Conservation (phyloP, 2,797 vertebrate genomes). For the Galaxias olidus region DNA sequence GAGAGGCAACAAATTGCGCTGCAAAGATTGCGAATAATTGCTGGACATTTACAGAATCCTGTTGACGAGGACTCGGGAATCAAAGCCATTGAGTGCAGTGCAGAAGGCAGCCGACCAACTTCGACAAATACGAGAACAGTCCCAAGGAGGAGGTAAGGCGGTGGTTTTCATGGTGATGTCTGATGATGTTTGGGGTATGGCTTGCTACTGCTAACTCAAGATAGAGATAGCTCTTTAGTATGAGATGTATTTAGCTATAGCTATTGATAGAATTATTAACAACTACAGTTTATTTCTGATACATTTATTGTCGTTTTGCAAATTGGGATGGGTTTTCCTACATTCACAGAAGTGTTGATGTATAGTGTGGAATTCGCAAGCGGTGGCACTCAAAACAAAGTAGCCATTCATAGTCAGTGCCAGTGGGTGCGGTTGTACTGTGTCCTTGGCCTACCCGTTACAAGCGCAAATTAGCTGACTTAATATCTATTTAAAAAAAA, state of each 20-base stretch:
- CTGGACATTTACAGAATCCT: slow-evolving; percentile 69
- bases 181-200: slow-evolving; percentile 8
- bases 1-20: slow-evolving; percentile 68
- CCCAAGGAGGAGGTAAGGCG: slow-evolving; percentile 76
- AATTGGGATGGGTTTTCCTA: no score
- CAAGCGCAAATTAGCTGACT: background rate
- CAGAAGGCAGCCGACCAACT: slow-evolving; percentile 38
- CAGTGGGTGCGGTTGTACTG: slow-evolving; percentile 66
- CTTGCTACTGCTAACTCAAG: no score
- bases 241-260: no score
- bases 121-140: slow-evolving; percentile 56
- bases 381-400: slow-evolving; percentile 34
- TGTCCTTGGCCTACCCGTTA: background rate
- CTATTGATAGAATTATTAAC: no score
- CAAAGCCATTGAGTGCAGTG: slow-evolving; percentile 69
- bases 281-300: background rate
- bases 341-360: background rate
- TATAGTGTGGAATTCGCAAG: slow-evolving; percentile 26
- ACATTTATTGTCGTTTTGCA: background rate
- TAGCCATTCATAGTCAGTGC: slow-evolving; percentile 48
- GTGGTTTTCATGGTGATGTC: slow-evolving; percentile 44
- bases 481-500: no score
- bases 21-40: slow-evolving; percentile 75
- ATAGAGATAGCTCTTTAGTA: background rate
- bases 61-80: slow-evolving; percentile 45